Evolutionary conservation across 2,113 vertebrate genomes (phyloP), one percentile per base, ranked within the genome.

Genomic region (Passer domesticus): DNA sequence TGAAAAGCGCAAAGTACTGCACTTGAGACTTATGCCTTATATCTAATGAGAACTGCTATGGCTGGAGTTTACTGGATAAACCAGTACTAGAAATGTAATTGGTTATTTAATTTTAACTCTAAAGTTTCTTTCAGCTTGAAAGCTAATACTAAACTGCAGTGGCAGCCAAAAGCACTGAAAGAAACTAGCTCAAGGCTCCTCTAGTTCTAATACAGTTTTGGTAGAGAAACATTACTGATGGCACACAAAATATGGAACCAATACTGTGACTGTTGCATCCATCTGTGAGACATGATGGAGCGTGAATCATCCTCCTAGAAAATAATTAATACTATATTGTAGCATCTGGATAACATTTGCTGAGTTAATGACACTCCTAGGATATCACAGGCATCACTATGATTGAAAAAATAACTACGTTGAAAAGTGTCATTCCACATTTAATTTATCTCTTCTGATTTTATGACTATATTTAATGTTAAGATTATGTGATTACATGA

Each of bases 341-440:
- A 90, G 68, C 68, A 84, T 76, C 84, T 92, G 80, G 80, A 88
- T 82, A 93, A 92, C 53, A 79, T 76, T 94, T 91, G 44, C 56
- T 56, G 69, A 70, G 58, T 87, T 95, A 88, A 80, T 83, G 79
- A 74, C 60, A 84, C 49, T 84, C 37, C n/a, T 67, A 94, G 66
- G 76, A 84, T 89, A 86, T 30, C 68, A 20, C 37, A 79, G 30
- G 13, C 55, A 59, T 83, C 4, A 3, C 56, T 91, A 52, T 25
- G 22, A 43, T n/a, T 92, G n/a, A 46, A 83, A 91, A 90, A 74
- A 68, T 78, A 86, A 68, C 37, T 63, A 83, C 0, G 0, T 53
- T 88, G 33, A 75, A 88, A 83, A 91, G 22, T 67, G 52, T 74
- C 56, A 83, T 93, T 88, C 39, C 39, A 74, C 28, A 91, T 41